Conservation (phyloP, 2,888 invertebrate genomes). For the Lucinisca nassula region DNA sequence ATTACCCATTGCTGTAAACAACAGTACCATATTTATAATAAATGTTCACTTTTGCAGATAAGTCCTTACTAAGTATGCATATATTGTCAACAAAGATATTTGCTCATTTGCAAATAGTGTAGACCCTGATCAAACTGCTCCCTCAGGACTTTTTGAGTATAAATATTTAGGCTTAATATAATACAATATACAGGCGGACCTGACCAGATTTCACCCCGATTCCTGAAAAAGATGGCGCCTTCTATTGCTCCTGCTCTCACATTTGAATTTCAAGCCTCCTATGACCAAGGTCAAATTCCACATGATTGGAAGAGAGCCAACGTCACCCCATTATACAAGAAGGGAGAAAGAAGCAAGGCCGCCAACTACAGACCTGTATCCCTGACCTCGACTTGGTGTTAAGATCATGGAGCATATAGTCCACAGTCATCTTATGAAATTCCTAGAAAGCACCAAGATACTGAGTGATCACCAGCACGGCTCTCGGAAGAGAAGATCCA, state of each 20-base stretch:
- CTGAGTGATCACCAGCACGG: constrained; percentile 16
- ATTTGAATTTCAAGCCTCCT: background rate
- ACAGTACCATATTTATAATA: too few relatives aligned
- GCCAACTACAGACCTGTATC: too few relatives aligned
- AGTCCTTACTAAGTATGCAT: too few relatives aligned
- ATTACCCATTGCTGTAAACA: background rate
- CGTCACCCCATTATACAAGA: constrained; percentile 2
- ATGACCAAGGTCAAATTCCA: background rate
- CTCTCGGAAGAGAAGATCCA: constrained; percentile 6
- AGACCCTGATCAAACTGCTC: too few relatives aligned
- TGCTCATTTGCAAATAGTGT: too few relatives aligned
- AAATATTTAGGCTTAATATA: too few relatives aligned
- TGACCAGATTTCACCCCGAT: background rate
- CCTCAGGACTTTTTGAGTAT: too few relatives aligned
- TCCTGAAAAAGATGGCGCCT: background rate
- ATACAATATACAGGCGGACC: too few relatives aligned
- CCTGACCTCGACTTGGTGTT: background rate
- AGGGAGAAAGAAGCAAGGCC: constrained; percentile 3
- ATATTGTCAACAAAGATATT: too few relatives aligned
- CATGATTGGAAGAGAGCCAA: background rate
- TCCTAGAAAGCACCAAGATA: background rate
- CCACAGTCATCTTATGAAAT: constrained; percentile 8
- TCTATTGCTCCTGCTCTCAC: background rate
- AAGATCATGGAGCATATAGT: constrained; percentile 26
- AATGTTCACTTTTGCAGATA: too few relatives aligned